phyloP scores from a whole-genome alignment of 2,888 invertebrate species.

The Eupithecia insigniata region DNA sequence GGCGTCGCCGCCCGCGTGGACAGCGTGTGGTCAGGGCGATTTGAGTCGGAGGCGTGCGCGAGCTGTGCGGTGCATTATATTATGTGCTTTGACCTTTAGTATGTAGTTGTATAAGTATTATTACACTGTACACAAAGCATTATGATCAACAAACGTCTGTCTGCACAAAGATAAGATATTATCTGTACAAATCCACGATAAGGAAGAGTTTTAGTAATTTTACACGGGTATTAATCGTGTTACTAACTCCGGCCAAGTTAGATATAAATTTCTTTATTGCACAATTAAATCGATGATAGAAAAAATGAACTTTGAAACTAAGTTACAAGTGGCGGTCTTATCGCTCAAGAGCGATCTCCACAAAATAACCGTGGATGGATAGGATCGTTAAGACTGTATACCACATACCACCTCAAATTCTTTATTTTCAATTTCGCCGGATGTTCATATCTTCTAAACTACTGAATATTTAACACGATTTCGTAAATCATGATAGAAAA shows the following conservation, averaged over 20 bases:
- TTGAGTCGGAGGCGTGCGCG: background rate
- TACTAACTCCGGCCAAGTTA: background rate
- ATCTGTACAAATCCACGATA: slow-evolving; percentile 3
- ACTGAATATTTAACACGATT: too few relatives aligned
- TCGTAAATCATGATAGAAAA: too few relatives aligned
- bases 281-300: too few relatives aligned
- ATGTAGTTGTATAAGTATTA: background rate
- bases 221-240: background rate
- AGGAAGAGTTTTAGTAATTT: background rate
- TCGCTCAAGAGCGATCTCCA: too few relatives aligned
- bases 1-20: background rate
- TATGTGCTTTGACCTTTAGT: background rate
- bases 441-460: too few relatives aligned
- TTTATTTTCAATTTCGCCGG: too few relatives aligned
- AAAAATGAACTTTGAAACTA: too few relatives aligned
- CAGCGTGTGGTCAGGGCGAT: background rate
- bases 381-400: too few relatives aligned
- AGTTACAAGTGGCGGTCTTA: too few relatives aligned
- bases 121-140: background rate
- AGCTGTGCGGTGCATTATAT: background rate
- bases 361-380: too few relatives aligned
- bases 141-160: slow-evolving; percentile 6
- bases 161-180: background rate
- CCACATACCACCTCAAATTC: too few relatives aligned
- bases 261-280: too few relatives aligned